phyloP scores from a whole-genome alignment of 2,113 vertebrate genomes.

The Monarcha castaneiventris region DNA sequence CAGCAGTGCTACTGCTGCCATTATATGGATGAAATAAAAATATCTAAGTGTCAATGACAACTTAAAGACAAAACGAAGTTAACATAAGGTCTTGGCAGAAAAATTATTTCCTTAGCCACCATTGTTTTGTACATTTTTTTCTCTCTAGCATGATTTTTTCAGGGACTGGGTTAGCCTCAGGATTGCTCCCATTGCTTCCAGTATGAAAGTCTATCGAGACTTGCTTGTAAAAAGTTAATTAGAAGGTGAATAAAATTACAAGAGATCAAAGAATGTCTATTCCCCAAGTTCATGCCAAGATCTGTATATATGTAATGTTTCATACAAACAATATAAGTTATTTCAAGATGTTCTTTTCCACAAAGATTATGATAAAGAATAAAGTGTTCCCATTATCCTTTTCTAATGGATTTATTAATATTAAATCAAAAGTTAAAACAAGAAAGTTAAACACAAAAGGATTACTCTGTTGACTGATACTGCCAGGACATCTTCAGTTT shows the following conservation, averaged over 20 bases:
- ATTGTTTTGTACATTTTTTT: not conserved
- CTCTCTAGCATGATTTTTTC: not conserved
- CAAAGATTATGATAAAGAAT: not conserved
- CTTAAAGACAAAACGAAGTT: not conserved
- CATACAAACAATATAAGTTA: not conserved
- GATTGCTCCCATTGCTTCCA: not conserved
- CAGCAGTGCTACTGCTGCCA: not conserved
- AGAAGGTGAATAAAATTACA: not conserved
- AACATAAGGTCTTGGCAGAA: not conserved
- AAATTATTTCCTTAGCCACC: not conserved
- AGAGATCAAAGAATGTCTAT: conserved; percentile 7
- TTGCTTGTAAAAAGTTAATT: conserved; percentile 20
- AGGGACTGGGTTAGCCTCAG: not conserved
- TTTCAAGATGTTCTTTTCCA: not conserved
- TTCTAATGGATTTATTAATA: not conserved
- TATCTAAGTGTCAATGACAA: not conserved
- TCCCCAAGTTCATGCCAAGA: not conserved
- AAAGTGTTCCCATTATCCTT: not conserved
- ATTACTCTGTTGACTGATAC: not conserved
- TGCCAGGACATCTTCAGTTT: not conserved
- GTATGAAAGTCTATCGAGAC: not conserved
- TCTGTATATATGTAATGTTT: not conserved
- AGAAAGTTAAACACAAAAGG: not conserved
- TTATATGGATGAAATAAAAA: not conserved
- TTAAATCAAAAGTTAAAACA: not conserved